phyloP scores from a whole-genome alignment of 2,797 vertebrate species.

The Tragelaphus oryx region DNA sequence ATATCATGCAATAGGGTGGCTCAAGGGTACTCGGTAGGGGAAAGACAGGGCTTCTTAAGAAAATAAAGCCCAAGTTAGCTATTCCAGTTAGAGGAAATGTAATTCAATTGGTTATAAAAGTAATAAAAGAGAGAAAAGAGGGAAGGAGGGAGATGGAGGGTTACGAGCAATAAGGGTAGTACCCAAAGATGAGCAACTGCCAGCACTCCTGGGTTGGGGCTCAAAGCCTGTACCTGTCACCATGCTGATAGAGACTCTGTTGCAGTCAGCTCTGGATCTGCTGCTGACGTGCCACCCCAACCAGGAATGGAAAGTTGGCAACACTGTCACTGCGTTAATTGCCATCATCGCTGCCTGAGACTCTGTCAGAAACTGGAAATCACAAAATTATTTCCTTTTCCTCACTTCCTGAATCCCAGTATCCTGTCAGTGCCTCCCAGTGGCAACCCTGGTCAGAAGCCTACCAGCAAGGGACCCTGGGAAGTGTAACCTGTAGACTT shows the following conservation, averaged over 20 bases:
- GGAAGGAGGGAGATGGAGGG: not conserved
- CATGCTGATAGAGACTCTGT: not conserved
- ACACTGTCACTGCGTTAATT: not conserved
- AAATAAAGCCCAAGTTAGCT: not conserved
- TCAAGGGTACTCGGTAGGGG: not conserved
- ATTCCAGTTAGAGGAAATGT: not conserved
- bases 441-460: not conserved
- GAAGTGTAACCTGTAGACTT: not conserved
- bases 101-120: not conserved
- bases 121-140: not conserved
- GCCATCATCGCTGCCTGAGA: not conserved
- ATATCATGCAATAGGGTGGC: not conserved
- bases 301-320: not conserved
- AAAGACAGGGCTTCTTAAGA: not conserved
- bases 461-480: not conserved
- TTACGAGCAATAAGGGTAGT: not conserved
- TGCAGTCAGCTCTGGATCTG: not conserved
- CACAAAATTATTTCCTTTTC: not conserved
- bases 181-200: not conserved
- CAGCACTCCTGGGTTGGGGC: not conserved
- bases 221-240: not conserved
- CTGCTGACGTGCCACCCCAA: no score
- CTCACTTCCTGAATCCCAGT: not conserved
- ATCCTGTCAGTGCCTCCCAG: not conserved
- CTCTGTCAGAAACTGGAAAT: slow-evolving; percentile 1